These are phyloP conservation scores for Thunnus albacares DNA, from an alignment of 2,797 vertebrate species.

Conservation along the genomic window DNA sequence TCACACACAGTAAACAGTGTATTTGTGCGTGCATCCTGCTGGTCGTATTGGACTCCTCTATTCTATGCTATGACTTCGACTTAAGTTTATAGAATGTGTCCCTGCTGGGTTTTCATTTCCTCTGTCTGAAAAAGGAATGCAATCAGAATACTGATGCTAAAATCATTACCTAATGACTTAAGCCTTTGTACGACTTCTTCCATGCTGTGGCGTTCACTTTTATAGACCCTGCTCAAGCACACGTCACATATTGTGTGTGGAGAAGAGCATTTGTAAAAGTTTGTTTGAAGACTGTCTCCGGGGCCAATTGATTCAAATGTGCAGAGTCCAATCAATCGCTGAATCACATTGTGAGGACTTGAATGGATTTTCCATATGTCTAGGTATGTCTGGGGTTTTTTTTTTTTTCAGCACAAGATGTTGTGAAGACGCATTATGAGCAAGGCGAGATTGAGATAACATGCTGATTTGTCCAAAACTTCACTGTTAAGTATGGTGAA, in stretches of 20 bases:
- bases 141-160: slow-evolving; percentile 79
- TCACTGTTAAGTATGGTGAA: background rate
- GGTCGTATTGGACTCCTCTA: slow-evolving; percentile 44
- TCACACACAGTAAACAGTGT: slow-evolving; percentile 45
- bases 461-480: background rate
- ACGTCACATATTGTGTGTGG: slow-evolving; percentile 47
- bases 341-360: slow-evolving; percentile 9
- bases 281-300: slow-evolving; percentile 46
- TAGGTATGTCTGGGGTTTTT: background rate
- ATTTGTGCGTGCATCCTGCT: slow-evolving; percentile 46
- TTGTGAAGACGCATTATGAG: slow-evolving; percentile 5
- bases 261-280: slow-evolving; percentile 51
- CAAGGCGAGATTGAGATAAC: background rate
- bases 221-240: slow-evolving; percentile 47
- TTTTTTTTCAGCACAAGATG: background rate
- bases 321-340: slow-evolving; percentile 39
- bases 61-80: slow-evolving; percentile 64
- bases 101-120: slow-evolving; percentile 82
- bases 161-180: slow-evolving; percentile 83
- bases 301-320: slow-evolving; percentile 42
- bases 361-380: slow-evolving; percentile 17
- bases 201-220: slow-evolving; percentile 69
- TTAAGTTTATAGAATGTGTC: slow-evolving; percentile 72
- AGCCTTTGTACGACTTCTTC: slow-evolving; percentile 71
- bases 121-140: slow-evolving; percentile 73